Base-by-base conservation (phyloP, 2,113 vertebrate species). In the Brevimyrus niger region DNA sequence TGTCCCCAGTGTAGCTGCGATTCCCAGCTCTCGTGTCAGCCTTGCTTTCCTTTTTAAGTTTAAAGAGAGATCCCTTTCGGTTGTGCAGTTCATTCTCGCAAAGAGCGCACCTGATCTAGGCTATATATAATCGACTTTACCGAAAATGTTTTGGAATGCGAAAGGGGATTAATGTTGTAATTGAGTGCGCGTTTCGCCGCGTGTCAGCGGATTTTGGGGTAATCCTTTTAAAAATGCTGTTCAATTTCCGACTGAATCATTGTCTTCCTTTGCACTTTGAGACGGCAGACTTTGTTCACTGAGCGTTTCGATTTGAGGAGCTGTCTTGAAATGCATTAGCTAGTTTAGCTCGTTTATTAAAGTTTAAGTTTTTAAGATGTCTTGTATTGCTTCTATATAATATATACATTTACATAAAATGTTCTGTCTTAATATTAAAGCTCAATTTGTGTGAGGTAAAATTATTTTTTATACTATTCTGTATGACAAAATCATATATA, bases 391-490 rank as follows among this genome's bases (percentile, higher is more conserved):
- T 94, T 94, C 92, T 90, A 94, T 90, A 92, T 88, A 91, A 93
- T 90, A 38, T 90, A 90, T 91, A 94, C 91, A 94, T 95, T 92
- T 94, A 91, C 92, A 93, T 87, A 87, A 87, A 91, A 94, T 92
- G 91, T 92, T 93, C 92, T 94, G 94, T 91, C 92, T 94, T 95
- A 94, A 93, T 94, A 93, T 90, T 92, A 65, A 92, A 94, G 92
- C 93, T 95, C 92, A 94, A 80, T 94, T 94, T 94, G 90, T 91
- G 91, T 94, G 92, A 93, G 93, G 94, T 94, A 93, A 93, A 93
- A 95, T 94, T 95, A 95, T 95, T 95, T 96, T 90, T 96, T 96
- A 93, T 96, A 95, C 94, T 94, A 92, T 94, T 95, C 90, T 94
- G 93, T 94, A 92, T 92, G 92, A 89, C 13, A 84, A 94, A 91